phyloP scores from a whole-genome alignment of 2,888 invertebrate species.

The Andrena marginata region DNA sequence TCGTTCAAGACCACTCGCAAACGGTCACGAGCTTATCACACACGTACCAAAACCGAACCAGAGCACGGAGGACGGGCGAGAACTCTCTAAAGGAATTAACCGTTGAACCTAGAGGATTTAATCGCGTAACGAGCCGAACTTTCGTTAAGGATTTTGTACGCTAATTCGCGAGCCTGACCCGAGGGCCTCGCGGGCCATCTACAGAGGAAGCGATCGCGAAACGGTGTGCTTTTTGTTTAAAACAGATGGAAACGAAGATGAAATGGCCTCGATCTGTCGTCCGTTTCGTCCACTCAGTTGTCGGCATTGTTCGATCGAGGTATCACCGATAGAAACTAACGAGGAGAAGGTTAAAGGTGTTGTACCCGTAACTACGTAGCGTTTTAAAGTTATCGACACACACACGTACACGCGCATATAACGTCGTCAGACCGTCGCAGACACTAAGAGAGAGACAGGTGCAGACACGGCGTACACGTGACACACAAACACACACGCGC shows the following conservation, averaged over 20 bases:
- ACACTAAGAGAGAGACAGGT: conserved; percentile 1
- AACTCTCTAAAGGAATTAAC: conserved; percentile 48
- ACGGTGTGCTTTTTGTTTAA: neutral
- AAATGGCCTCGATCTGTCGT: neutral
- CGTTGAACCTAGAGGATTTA: conserved; percentile 49
- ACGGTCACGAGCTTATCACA: conserved; percentile 73
- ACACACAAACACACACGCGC: conserved; percentile 20
- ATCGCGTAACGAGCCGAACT: conserved; percentile 56
- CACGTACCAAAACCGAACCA: conserved; percentile 61
- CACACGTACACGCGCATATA: neutral
- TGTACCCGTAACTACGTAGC: conserved; percentile 49
- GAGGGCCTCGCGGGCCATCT: conserved; percentile 30
- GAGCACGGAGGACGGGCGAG: neutral
- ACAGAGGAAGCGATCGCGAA: neutral
- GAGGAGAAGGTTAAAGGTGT: conserved; percentile 14
- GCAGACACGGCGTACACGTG: conserved; percentile 11
- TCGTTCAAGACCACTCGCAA: conserved; percentile 44
- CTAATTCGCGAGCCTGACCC: conserved; percentile 48
- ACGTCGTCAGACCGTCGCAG: neutral
- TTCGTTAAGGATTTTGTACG: conserved; percentile 66
- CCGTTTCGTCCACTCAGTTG: neutral
- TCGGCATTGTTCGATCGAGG: conserved; percentile 8
- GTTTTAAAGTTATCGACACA: conserved; percentile 49
- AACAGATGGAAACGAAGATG: neutral
- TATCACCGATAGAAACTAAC: conserved; percentile 13